Percentiles rank a stretch among this genome's conserved stretches.
Conservation (phyloP, 2,113 vertebrate genomes). For the Antennarius striatus region DNA sequence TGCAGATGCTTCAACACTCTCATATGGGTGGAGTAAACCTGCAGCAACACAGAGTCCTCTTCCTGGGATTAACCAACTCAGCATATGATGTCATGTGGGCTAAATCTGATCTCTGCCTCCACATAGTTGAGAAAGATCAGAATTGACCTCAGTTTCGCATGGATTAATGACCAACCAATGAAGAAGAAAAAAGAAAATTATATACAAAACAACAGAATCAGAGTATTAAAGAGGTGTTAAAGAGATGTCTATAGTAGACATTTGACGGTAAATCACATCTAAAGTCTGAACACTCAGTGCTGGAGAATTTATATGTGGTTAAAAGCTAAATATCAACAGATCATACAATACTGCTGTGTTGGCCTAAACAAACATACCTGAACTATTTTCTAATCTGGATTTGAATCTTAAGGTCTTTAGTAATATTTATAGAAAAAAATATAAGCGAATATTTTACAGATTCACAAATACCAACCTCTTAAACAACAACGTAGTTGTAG, state of each 20-base stretch:
- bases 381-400: too few species aligned
- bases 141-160: constrained; percentile 14
- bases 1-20: constrained; percentile 18
- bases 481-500: too few species aligned
- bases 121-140: constrained; percentile 48
- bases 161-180: constrained; percentile 11
- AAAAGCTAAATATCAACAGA: background rate
- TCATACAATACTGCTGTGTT: background rate
- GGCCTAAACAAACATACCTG: background rate
- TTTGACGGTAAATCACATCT: background rate
- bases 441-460: too few species aligned
- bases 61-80: constrained; percentile 66
- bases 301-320: too few species aligned
- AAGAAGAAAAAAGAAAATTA: constrained; percentile 4
- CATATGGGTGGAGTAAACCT: constrained; percentile 26
- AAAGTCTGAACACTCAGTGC: too few species aligned
- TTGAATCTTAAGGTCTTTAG: too few species aligned
- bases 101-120: constrained; percentile 61
- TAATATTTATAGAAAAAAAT: too few species aligned
- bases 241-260: background rate
- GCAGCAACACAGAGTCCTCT: constrained; percentile 48
- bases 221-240: background rate
- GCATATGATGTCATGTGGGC: constrained; percentile 57
- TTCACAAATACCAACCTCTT: too few species aligned
- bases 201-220: constrained; percentile 5